Evolutionary conservation across 2,113 vertebrate species (phyloP), one percentile per base, ranked within the genome.

Genomic region (Theristicus caerulescens): DNA sequence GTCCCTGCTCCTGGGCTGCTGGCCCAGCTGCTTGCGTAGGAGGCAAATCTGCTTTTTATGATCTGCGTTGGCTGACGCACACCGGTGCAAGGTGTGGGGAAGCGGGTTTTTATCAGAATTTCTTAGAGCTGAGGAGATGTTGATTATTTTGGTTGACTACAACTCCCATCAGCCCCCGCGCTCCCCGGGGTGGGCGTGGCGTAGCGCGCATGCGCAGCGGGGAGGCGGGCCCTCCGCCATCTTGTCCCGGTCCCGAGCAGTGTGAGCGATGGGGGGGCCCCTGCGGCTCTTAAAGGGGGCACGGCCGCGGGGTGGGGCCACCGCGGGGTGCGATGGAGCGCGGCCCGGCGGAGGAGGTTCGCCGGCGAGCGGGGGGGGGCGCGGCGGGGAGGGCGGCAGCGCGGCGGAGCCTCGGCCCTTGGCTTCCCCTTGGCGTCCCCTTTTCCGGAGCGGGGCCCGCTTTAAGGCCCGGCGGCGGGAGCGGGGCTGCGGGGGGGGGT

Each of bases 201-300:
- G 21, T 10, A 16, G 14, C 17, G 44, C 36, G 34, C 14, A 40
- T 13, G 38, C 27, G 21, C 12, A 3, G 34, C 31, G 7, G 44
- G 51, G 27, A 8, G n/a, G 31, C 34, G 16, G 40, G 38, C 13
- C 32, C 13, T 16, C 69, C 40, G 81, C 77, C 90, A 81, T 86
- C 40, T 47, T 82, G 34, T 69, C 29, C 31, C 32, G 61, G 31
- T 78, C n/a, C 31, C 27, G 36, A 49, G 47, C 32, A 24, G 52
- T 36, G 82, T 38, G 26, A 58, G 52, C 58, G 32, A n/a, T 38
- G 52, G 38, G 55, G 12, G 72, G 31, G 36, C 8, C 21, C 27
- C 36, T 40, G 14, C 16, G 44, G 21, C 42, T 90, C 93, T 95
- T 95, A 95, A 95, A 92, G 65, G 65, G 90, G 93, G 36, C 86